Base-by-base conservation (phyloP, 2,113 vertebrate species). In the western clawed frog (Xenopus tropicalis) region DNA sequence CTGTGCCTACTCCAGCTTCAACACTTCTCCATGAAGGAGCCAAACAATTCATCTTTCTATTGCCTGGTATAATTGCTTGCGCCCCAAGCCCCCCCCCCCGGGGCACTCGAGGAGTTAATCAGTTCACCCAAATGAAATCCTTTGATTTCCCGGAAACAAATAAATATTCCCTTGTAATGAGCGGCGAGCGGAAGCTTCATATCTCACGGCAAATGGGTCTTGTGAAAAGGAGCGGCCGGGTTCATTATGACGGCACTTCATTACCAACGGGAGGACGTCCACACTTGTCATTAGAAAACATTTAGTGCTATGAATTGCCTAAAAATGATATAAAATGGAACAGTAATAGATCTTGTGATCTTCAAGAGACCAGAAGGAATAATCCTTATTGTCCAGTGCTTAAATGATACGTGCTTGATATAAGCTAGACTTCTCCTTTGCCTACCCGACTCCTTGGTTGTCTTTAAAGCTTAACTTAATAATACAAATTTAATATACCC, bases 241-340 rank as follows among this genome's bases (percentile, higher is more conserved):
- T 52, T 74, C 72, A 61, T 74, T 52, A 74, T 20, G 1, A 23
- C 43, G 14, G 4, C 57, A 4, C 56, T 68, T 61, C 61, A 68
- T 68, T 68, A 52, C 37, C 16, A n/a, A 22, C 8, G 17, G 71
- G 21, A 62, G 23, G 62, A 66, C 64, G 29, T 67, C 56, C 43
- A n/a, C 20, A 24, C 65, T 29, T 74, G 56, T 67, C 65, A 68
- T 68, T 74, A 68, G 43, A 74, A 68, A 68, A 68, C 65, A 61
- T 67, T 74, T 74, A 74, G 65, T 42, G 64, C 64, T 74, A 74
- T 74, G 61, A 74, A 74, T 74, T 67, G 64, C n/a, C 43, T 56
- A 21, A 68, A 63, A 74, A 73, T 51, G 23, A 43, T 66, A 37
- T 16, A 44, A 56, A 73, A 58, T 61, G 52, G 63, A 66, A 56